Percentiles rank a stretch among this genome's conserved stretches.
These are phyloP conservation scores for Noctua pronuba DNA, from an alignment of 2,888 invertebrate species.

Conservation along the genomic window DNA sequence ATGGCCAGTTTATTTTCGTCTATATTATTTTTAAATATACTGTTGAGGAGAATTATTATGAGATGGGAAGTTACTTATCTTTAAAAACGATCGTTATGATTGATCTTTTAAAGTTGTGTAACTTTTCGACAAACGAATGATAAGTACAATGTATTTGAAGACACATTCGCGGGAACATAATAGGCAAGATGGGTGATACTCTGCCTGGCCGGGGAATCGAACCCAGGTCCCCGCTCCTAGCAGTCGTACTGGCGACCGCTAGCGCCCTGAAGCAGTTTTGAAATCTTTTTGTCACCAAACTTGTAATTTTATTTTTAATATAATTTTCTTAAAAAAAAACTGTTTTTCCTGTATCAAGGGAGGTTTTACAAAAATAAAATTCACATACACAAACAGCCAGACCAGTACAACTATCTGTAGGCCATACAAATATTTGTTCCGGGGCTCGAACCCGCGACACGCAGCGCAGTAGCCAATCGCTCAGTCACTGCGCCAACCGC, in stretches of 20 bases:
- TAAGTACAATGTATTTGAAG: background rate
- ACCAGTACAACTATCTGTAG: background rate
- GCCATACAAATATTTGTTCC: background rate
- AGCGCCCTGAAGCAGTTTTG: no score
- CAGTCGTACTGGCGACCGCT: no score
- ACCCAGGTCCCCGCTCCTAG: no score
- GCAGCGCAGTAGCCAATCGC: no score
- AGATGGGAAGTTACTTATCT: slow-evolving; percentile 1
- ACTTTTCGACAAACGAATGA: background rate
- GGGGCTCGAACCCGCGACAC: background rate
- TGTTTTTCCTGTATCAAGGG: background rate
- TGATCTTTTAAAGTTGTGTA: background rate
- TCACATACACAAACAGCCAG: background rate
- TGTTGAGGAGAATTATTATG: background rate
- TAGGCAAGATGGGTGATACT: slow-evolving; percentile 38
- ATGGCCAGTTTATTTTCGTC: slow-evolving; percentile 42
- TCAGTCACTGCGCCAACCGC: no score
- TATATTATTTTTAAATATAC: slow-evolving; percentile 40
- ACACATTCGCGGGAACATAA: slow-evolving; percentile 45
- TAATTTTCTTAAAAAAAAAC: background rate
- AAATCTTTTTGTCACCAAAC: no score
- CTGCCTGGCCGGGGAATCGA: no score
- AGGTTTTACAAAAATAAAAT: background rate
- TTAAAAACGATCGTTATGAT: background rate
- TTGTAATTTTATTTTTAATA: no score